phyloP scores from a whole-genome alignment of 1,140 invertebrate genomes.

The Metopolophium dirhodum region DNA sequence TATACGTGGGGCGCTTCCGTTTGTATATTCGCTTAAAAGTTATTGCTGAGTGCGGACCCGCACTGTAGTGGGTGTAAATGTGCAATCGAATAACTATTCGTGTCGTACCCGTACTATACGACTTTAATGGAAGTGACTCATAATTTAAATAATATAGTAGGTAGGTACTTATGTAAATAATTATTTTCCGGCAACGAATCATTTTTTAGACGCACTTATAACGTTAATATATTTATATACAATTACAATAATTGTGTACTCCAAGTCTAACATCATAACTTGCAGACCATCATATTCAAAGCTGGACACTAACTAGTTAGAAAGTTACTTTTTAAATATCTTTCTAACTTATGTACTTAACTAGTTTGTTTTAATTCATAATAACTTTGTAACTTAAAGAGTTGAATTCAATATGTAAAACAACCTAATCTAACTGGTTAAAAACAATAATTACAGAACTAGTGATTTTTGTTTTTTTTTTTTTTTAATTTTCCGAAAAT shows the following conservation, averaged over 20 bases:
- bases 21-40: not conserved
- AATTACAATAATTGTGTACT: too few species aligned
- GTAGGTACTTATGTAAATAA: not conserved
- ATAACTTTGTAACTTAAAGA: too few species aligned
- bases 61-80: not conserved
- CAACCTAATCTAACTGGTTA: not conserved
- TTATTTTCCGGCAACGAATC: not conserved
- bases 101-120: not conserved
- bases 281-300: too few species aligned
- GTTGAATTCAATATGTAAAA: too few species aligned
- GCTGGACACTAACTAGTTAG: too few species aligned
- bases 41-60: not conserved
- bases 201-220: not conserved
- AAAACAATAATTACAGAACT: not conserved
- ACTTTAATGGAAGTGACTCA: slow-evolving; percentile 42
- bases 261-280: too few species aligned
- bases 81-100: slow-evolving; percentile 11
- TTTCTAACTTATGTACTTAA: too few species aligned
- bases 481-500: not conserved
- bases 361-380: too few species aligned
- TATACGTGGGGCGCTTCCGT: not conserved
- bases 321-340: too few species aligned
- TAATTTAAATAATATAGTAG: not conserved
- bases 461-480: not conserved
- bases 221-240: not conserved